Evolutionary conservation across 2,888 invertebrate genomes (phyloP).

Genomic region (Hemaris fuciformis): DNA sequence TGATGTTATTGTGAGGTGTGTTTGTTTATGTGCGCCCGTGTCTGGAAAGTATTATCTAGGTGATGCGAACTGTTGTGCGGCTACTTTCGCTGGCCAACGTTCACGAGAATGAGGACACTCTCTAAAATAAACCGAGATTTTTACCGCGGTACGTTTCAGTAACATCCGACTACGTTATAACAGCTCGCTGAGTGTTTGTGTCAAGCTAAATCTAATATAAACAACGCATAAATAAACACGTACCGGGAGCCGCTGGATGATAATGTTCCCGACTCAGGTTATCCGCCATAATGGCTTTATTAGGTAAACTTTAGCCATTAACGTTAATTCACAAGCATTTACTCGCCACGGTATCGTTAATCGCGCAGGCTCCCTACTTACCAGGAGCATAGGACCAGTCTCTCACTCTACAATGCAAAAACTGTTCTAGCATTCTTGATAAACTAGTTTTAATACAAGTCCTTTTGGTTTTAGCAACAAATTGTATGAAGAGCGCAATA

Average conservation of each 20-base stretch:
- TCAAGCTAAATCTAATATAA: constrained; percentile 25
- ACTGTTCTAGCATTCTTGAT: not conserved
- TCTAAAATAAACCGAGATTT: constrained; percentile 68
- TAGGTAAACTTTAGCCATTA: constrained; percentile 1
- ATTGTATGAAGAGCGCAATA: not conserved
- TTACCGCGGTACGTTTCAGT: constrained; percentile 49
- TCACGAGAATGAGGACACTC: constrained; percentile 65
- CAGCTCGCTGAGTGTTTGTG: constrained; percentile 30
- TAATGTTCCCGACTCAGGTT: not conserved
- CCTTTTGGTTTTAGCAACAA: not conserved
- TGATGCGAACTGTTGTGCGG: constrained; percentile 47
- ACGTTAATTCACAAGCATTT: constrained; percentile 3
- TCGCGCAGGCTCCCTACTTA: not conserved
- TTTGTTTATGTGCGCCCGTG: constrained; percentile 32
- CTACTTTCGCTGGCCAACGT: constrained; percentile 61
- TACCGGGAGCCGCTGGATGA: not conserved
- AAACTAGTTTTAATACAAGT: constrained; percentile 4
- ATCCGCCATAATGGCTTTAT: constrained; percentile 3
- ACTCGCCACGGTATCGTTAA: not conserved
- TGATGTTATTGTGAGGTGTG: constrained; percentile 37
- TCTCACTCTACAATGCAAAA: not conserved
- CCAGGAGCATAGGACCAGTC: not conserved
- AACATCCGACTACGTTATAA: constrained; percentile 24
- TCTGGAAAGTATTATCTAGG: constrained; percentile 49
- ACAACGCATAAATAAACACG: constrained; percentile 17